A percentile compares a stretch with the other conserved stretches of the same genome.
Conservation (phyloP, 2,113 vertebrate genomes). For the Pandion haliaetus region DNA sequence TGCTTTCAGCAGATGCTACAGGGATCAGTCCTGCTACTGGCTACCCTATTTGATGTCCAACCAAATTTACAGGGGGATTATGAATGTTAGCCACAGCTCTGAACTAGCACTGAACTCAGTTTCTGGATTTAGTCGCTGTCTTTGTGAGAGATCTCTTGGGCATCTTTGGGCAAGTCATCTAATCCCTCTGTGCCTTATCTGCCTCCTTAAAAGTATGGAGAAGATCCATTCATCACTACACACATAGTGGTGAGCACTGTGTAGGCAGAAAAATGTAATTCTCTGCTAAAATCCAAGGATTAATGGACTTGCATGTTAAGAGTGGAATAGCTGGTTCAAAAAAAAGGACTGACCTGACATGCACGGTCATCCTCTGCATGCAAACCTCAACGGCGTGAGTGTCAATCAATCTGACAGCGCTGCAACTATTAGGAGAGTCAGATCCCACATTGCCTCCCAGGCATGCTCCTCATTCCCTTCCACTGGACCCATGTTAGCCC, state of each 20-base stretch:
- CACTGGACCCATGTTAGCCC: not conserved
- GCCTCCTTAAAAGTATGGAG: not conserved
- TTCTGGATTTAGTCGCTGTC: not conserved
- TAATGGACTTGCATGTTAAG: not conserved
- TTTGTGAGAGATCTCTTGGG: not conserved
- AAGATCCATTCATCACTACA: not conserved
- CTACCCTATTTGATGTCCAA: not conserved
- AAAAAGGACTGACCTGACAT: not conserved
- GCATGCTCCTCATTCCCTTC: not conserved
- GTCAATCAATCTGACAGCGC: not conserved
- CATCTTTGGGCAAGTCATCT: not conserved
- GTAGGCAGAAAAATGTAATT: not conserved
- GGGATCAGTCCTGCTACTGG: not conserved
- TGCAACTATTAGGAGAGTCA: not conserved
- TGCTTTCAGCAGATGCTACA: not conserved
- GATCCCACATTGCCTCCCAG: not conserved
- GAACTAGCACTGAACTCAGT: not conserved
- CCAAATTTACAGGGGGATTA: not conserved
- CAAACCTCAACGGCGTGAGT: not conserved
- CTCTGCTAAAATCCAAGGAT: not conserved
- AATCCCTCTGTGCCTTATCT: not conserved
- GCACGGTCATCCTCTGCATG: not conserved
- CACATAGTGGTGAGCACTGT: not conserved
- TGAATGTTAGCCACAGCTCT: not conserved
- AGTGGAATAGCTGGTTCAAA: not conserved